phyloP scores from a whole-genome alignment of 2,113 vertebrate genomes.

The Oreocharis arfaki region DNA sequence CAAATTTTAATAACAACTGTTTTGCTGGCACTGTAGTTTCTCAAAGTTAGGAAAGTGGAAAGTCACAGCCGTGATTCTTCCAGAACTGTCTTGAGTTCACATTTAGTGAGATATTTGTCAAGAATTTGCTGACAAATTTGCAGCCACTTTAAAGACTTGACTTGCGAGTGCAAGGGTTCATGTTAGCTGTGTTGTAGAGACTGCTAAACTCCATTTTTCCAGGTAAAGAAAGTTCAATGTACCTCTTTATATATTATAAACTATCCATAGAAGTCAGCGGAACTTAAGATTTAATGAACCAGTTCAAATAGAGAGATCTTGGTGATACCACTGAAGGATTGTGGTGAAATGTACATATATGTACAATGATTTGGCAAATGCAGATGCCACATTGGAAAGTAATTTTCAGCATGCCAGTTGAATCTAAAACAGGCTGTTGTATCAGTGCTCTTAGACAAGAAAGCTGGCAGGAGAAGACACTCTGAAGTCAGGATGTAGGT shows the following conservation, averaged over 20 bases:
- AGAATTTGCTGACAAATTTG: background rate
- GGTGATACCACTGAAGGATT: background rate
- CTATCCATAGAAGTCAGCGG: background rate
- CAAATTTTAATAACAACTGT: background rate
- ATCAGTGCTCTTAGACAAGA: rapidly evolving
- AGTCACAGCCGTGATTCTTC: background rate
- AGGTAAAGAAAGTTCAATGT: background rate
- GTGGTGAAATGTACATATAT: background rate
- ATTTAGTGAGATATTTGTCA: background rate
- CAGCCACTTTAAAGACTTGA: background rate
- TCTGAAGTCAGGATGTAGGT: background rate
- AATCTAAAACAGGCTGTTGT: background rate
- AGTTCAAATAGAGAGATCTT: background rate
- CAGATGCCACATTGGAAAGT: background rate
- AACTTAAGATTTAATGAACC: background rate
- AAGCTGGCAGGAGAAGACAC: background rate
- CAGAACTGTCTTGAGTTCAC: background rate
- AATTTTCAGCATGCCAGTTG: background rate
- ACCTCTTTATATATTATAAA: background rate
- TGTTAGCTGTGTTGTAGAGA: background rate
- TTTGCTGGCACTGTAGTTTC: background rate
- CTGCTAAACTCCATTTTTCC: background rate
- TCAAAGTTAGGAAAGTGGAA: background rate
- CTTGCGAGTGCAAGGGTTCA: background rate
- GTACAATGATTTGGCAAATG: background rate